Percentiles rank a stretch among this genome's conserved stretches.
Evolutionary conservation across 37 sponge, comb jelly and placozoan genomes (phyloP).

Genomic region (Hexactinellida sp.): DNA sequence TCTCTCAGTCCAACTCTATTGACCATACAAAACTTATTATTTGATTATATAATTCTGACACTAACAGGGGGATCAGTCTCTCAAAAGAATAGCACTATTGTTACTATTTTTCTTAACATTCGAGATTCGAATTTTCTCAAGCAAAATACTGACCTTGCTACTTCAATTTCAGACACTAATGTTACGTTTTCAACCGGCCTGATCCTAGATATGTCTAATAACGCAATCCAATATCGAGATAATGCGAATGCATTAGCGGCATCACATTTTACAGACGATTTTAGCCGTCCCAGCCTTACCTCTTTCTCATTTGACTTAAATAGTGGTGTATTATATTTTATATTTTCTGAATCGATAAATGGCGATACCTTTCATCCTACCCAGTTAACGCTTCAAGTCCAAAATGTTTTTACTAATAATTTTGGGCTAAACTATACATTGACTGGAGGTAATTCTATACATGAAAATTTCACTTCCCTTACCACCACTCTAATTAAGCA

Average conservation of each 20-base stretch:
- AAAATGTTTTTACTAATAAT: conserved; percentile 15
- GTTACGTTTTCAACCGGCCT: conserved; percentile 46
- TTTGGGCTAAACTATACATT: conserved; percentile 30
- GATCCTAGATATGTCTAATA: conserved; percentile 64
- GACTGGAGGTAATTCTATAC: conserved; percentile 20
- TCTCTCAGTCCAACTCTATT: conserved; percentile 29
- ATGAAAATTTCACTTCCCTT: conserved; percentile 25
- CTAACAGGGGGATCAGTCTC: conserved; percentile 52
- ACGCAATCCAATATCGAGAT: conserved; percentile 30
- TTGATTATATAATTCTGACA: conserved; percentile 31
- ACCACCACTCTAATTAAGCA: conserved; percentile 25
- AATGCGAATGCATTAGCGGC: conserved; percentile 35
- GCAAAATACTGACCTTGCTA: conserved; percentile 60
- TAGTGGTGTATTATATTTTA: conserved; percentile 36
- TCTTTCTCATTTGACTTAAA: conserved; percentile 51
- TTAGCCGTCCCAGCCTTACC: conserved; percentile 33
- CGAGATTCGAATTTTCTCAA: conserved; percentile 63
- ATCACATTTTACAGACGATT: conserved; percentile 22
- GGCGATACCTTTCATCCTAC: conserved; percentile 30
- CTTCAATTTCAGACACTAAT: conserved; percentile 34
- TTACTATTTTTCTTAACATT: conserved; percentile 57
- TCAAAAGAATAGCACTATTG: conserved; percentile 41
- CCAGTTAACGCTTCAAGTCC: conserved; percentile 35
- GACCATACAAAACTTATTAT: conserved; percentile 29
- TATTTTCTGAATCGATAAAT: conserved; percentile 68